These are phyloP conservation scores for Petrolisthes cinctipes DNA, from an alignment of 2,888 invertebrate species.

Conservation along the genomic window DNA sequence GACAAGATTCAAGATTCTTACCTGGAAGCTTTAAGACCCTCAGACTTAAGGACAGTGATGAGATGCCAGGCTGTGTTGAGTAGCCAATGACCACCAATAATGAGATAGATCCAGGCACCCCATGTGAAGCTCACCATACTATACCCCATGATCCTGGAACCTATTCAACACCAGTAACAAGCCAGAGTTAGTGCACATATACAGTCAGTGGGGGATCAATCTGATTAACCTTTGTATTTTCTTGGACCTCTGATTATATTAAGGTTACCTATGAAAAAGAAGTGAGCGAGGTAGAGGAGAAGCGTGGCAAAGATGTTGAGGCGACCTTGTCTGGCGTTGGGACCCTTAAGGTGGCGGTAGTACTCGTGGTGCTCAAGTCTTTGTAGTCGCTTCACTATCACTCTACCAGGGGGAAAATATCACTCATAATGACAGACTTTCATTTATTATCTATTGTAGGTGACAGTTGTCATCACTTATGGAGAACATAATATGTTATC, in stretches of 20 bases:
- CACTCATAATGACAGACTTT: too few relatives aligned
- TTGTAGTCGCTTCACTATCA: conserved; percentile 50
- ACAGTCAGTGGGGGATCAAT: neutral
- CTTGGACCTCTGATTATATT: neutral
- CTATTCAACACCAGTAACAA: neutral
- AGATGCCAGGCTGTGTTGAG: conserved; percentile 51
- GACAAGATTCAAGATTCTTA: neutral
- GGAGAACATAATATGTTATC: too few relatives aligned
- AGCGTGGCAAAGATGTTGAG: conserved; percentile 50
- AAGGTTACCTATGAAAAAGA: conserved; percentile 53
- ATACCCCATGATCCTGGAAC: conserved; percentile 50
- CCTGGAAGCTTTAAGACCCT: conserved; percentile 38
- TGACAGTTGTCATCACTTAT: too few relatives aligned
- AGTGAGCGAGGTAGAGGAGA: conserved; percentile 49
- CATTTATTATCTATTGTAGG: too few relatives aligned
- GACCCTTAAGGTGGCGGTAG: conserved; percentile 20
- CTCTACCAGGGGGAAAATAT: neutral
- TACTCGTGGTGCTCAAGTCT: conserved; percentile 41
- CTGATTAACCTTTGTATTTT: neutral
- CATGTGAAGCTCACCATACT: conserved; percentile 40
- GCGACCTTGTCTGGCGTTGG: conserved; percentile 38
- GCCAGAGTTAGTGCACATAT: neutral
- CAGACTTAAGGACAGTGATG: conserved; percentile 30
- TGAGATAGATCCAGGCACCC: conserved; percentile 44
- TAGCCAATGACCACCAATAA: conserved; percentile 44